A percentile compares a stretch with the other conserved stretches of the same genome.
Evolutionary conservation across 2,113 vertebrate genomes (phyloP).

Genomic region (Polypterus bichir): DNA sequence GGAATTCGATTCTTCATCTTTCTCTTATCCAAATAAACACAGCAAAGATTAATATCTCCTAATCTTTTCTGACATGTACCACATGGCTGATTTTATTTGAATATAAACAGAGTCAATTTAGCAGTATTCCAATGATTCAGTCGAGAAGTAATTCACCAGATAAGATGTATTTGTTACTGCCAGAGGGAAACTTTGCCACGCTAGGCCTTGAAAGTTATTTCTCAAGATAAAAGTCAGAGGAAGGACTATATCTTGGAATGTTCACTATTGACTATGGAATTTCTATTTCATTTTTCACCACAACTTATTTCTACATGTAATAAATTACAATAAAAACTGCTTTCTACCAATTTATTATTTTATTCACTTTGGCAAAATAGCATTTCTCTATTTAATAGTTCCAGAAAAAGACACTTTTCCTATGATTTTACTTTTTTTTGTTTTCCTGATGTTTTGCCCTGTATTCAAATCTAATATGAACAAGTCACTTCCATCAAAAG

Average conservation of each 20-base stretch:
- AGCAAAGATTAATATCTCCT: constrained; percentile 34
- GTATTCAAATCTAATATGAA: no score
- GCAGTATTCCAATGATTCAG: constrained; percentile 22
- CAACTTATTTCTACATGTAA: constrained; percentile 27
- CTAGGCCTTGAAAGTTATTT: constrained; percentile 20
- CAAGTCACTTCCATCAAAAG: no score
- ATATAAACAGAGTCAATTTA: constrained; percentile 29
- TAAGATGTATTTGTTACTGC: not conserved
- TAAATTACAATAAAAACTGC: not conserved
- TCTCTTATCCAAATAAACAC: constrained; percentile 41
- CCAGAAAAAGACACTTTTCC: no score
- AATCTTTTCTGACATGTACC: constrained; percentile 35
- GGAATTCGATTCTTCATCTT: constrained; percentile 34
- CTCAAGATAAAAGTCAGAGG: constrained; percentile 10
- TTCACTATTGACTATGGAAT: constrained; percentile 20
- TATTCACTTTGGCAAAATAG: no score
- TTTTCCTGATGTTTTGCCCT: no score
- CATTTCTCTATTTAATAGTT: no score
- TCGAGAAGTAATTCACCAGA: constrained; percentile 6
- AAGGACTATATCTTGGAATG: constrained; percentile 19
- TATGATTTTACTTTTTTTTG: no score
- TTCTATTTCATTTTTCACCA: constrained; percentile 39
- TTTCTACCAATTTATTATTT: no score
- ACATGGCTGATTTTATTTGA: constrained; percentile 34
- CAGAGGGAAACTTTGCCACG: not conserved